Percentiles rank a stretch among this genome's conserved stretches.
Conservation (phyloP, 2,888 invertebrate species). For the Punctoribates punctum region DNA sequence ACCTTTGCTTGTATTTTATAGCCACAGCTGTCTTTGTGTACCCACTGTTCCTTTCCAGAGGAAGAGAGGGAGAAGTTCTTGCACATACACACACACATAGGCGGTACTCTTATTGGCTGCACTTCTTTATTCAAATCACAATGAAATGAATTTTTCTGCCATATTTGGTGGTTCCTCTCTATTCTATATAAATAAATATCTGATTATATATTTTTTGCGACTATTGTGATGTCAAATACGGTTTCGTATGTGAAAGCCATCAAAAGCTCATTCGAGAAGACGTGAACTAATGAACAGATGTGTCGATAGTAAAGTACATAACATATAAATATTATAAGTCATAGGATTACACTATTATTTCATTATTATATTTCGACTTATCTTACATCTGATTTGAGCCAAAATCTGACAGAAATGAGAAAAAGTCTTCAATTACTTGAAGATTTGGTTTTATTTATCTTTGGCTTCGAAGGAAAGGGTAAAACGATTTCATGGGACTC, state of each 20-base stretch:
- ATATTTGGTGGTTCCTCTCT: constrained; percentile 31
- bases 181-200: constrained; percentile 7
- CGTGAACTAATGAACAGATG: constrained; percentile 33
- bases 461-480: background rate
- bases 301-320: constrained; percentile 21
- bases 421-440: background rate
- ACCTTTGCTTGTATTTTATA: constrained; percentile 25
- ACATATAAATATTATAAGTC: constrained; percentile 31
- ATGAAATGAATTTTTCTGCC: constrained; percentile 34
- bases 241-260: background rate
- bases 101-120: constrained; percentile 23
- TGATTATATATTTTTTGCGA: background rate
- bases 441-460: constrained; percentile 1
- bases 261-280: background rate
- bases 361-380: background rate
- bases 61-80: constrained; percentile 8
- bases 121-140: constrained; percentile 31
- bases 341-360: constrained; percentile 21
- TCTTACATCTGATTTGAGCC: background rate
- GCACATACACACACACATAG: constrained; percentile 9
- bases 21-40: constrained; percentile 30
- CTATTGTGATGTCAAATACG: constrained; percentile 11
- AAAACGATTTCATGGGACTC: background rate
- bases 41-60: constrained; percentile 5
- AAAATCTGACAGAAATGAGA: background rate